Conservation (phyloP, 1,140 invertebrate species). For the Rhagoletis zephyria region DNA sequence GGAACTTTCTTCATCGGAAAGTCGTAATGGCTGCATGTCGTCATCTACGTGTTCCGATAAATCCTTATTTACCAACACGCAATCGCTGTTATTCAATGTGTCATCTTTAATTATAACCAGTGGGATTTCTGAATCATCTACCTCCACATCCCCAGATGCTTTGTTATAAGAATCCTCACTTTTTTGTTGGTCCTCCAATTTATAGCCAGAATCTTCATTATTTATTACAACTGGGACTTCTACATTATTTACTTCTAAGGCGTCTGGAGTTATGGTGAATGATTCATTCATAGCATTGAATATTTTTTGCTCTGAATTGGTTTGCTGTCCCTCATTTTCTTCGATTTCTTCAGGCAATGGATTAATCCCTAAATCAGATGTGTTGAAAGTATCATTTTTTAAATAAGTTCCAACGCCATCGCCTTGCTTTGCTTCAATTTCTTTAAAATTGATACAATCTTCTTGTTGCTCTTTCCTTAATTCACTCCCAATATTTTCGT, state of each 20-base stretch:
- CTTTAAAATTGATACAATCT: neutral
- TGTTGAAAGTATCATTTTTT: slow-evolving; percentile 56
- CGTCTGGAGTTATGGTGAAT: no score
- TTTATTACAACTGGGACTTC: neutral
- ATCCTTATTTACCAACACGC: neutral
- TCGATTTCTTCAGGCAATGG: neutral
- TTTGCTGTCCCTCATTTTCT: neutral
- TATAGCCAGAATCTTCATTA: neutral
- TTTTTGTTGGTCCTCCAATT: neutral
- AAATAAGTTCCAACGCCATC: slow-evolving; percentile 53
- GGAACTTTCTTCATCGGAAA: slow-evolving; percentile 56
- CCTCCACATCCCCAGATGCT: slow-evolving; percentile 57
- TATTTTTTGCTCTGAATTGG: neutral
- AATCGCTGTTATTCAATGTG: neutral
- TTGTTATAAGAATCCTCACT: slow-evolving; percentile 54
- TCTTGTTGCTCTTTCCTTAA: no score
- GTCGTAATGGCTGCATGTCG: slow-evolving; percentile 36
- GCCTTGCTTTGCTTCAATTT: neutral
- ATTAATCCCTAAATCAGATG: slow-evolving; percentile 56
- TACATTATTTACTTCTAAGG: no score
- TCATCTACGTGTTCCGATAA: slow-evolving; percentile 49
- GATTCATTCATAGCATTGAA: neutral
- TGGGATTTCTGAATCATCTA: neutral
- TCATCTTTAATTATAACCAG: slow-evolving; percentile 36
- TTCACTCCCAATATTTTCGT: no score